Base-by-base conservation (phyloP, 1,140 invertebrate species). In the Apolygus lucorum region DNA sequence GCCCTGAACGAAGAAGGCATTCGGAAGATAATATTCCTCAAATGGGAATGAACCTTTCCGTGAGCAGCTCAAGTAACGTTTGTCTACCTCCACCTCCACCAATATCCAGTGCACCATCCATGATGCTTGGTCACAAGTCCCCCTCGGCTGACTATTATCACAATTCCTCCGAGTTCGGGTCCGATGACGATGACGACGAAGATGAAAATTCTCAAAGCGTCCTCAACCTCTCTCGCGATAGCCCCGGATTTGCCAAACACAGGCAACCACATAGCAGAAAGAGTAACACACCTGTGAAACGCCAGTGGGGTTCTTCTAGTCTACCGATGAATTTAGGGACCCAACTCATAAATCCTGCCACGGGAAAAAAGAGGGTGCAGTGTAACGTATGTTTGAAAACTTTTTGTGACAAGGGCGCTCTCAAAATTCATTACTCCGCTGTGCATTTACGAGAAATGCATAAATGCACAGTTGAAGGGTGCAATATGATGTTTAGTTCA, bases 361-460 rank as follows among this genome's bases (percentile, higher is more conserved):
- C 92, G 0, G 93, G 93, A 0, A 96, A 96, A 80, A 98, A 98
- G 78, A 85, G 98, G 71, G 97, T 99, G 2, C 93, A 99, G 77
- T 99, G 98, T 80, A 95, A 96, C 76, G 95, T 96, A 29, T 99
- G 98, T 78, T 83, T 98, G 66, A 99, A 99, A 80, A 99, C 96
- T 28, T 99, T 99, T 81, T 99, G 98, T 84, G 98, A 99, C 83
- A 99, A 99, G 82, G 96, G 96, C 67, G 98, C 98, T 0, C 83
- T 99, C 0, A 99, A 99, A 81, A 99, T 99, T 25, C 98, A 99
- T 78, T 99, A 98, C 77, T 98, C 95, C 62, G 97, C 98, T 0
- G 98, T 99, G 2, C 98, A 99, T 80, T 79, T 99, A 68, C 86
- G 94, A 22, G 98, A 99, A 82, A 99, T 99, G 96, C 97, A 99